Evolutionary conservation across 2,113 vertebrate species (phyloP), one percentile per base, ranked within the genome.

Genomic region (Micronycteris hirsuta): DNA sequence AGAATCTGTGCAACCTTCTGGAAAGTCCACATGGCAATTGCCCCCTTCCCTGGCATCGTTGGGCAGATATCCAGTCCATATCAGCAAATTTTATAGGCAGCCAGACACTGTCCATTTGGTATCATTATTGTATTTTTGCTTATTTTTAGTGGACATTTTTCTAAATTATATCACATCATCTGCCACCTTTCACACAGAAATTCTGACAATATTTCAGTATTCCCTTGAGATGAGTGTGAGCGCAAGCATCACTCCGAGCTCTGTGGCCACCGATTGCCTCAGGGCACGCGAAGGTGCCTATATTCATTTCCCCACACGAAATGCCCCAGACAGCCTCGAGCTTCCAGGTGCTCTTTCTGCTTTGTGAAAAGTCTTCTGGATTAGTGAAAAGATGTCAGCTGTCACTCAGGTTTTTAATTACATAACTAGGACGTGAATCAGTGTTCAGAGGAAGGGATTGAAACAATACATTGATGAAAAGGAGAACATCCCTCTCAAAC

Each of bases 381-480:
- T 87, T 52, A 38, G 67, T 47, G 67, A 36, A 88, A 73, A 89
- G 68, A 93, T 89, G 56, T 81, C 74, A 77, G 54, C 31, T 67
- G 36, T 71, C 81, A 67, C 41, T 90, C 24, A 24, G 11, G 47
- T 12, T 92, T 81, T 65, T 36, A 74, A 94, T 83, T 73, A 63
- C 9, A 47, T 15, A 65, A 90, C 38, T 61, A 70, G 73, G 17
- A 61, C 22, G n/a, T 52, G 82, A 78, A 49, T 33, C 24, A 38
- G 43, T 9, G 26, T 63, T 94, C 63, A 3, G 54, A 31, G 45
- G 31, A 31, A 88, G 54, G 12, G 2, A 84, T 71, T 95, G 74
- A 86, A 97, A 36, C 7, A 71, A 77, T 68, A 31, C 19, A 2
- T 45, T 31, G 67, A 38, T 73, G 61, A 20, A n/a, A 85, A 90